Evolutionary conservation across 2,888 invertebrate genomes (phyloP).

Genomic region (Protonemura montana): DNA sequence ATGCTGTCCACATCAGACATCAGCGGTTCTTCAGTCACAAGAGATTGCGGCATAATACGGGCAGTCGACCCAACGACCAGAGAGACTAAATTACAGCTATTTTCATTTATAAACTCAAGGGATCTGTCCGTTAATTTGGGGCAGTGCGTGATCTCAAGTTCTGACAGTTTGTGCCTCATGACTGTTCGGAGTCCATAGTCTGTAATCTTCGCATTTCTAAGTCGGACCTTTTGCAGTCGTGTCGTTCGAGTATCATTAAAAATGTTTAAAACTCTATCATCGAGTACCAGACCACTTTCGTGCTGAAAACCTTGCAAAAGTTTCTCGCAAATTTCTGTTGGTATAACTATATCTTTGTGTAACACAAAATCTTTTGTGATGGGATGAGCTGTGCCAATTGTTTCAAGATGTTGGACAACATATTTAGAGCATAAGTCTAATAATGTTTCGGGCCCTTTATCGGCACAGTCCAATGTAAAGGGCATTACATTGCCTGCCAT

Average conservation of each 20-base stretch:
- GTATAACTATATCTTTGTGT: conserved; percentile 69
- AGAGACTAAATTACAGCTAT: conserved; percentile 73
- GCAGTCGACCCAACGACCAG: conserved; percentile 76
- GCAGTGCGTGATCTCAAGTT: conserved; percentile 80
- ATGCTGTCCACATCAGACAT: conserved; percentile 48
- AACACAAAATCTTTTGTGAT: conserved; percentile 62
- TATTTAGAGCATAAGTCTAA: conserved; percentile 70
- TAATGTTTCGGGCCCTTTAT: conserved; percentile 65
- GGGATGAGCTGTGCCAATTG: conserved; percentile 65
- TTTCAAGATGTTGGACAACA: conserved; percentile 69
- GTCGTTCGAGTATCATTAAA: conserved; percentile 74
- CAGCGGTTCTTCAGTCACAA: conserved; percentile 50
- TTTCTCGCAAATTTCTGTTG: conserved; percentile 76
- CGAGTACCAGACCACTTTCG: conserved; percentile 62
- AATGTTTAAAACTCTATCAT: conserved; percentile 74
- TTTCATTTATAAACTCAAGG: conserved; percentile 72
- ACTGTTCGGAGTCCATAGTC: conserved; percentile 75
- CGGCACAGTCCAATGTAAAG: conserved; percentile 48
- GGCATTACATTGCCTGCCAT: conserved; percentile 36
- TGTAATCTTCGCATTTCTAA: conserved; percentile 76
- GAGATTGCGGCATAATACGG: conserved; percentile 65
- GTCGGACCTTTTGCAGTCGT: conserved; percentile 71
- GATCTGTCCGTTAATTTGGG: conserved; percentile 69
- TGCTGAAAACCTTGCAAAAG: conserved; percentile 68
- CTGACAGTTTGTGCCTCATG: conserved; percentile 75